phyloP scores from a whole-genome alignment of 2,113 vertebrate genomes.

The Megaceryle torquata region DNA sequence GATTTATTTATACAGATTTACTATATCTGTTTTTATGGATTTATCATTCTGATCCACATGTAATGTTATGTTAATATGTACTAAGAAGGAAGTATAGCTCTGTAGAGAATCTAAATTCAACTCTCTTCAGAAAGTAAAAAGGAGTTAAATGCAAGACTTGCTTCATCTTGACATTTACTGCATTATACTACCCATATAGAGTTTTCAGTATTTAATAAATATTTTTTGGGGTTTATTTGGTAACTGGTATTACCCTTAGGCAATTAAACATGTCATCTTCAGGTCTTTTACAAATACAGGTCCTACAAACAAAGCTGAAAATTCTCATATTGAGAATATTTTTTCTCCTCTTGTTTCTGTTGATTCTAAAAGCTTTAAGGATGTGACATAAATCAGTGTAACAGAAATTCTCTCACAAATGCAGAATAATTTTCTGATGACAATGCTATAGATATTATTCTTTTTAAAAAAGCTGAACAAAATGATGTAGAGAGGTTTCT shows the following conservation, averaged over 20 bases:
- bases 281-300: neutral
- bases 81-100: neutral
- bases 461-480: neutral
- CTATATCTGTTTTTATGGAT: neutral
- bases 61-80: neutral
- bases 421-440: neutral
- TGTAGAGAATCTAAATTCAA: neutral
- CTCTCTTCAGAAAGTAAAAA: neutral
- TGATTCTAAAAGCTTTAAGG: neutral
- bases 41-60: neutral
- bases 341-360: neutral
- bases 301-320: neutral
- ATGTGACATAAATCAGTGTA: neutral
- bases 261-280: neutral
- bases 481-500: neutral
- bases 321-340: neutral
- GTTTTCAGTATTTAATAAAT: neutral
- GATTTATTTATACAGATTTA: neutral
- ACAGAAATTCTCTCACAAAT: neutral
- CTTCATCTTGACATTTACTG: neutral
- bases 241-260: neutral
- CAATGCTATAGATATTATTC: neutral
- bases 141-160: neutral
- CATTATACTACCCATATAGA: neutral
- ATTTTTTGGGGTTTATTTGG: neutral